A percentile compares a stretch with the other conserved stretches of the same genome.
Evolutionary conservation across 2,797 vertebrate genomes (phyloP).

Genomic region (Arrhamphus sclerolepis): DNA sequence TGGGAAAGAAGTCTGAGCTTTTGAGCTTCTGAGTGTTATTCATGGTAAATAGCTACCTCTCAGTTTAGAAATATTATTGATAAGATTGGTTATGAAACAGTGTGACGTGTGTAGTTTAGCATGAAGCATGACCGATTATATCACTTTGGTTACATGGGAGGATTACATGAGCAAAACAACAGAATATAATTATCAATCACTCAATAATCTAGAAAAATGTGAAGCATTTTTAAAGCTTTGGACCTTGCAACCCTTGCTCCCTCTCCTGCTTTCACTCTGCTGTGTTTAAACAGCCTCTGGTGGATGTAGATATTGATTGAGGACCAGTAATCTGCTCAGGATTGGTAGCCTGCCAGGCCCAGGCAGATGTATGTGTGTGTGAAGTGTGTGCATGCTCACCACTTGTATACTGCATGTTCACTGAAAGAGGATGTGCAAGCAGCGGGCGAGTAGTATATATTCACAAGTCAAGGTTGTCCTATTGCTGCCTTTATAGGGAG

Average conservation of each 20-base stretch:
- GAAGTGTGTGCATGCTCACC: not conserved
- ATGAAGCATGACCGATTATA: slow-evolving; percentile 9
- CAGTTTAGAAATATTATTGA: slow-evolving; percentile 13
- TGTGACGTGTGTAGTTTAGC: not conserved
- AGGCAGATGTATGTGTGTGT: slow-evolving; percentile 29
- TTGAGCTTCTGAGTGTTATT: not conserved
- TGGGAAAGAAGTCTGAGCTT: slow-evolving; percentile 8
- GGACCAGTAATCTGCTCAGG: slow-evolving; percentile 89
- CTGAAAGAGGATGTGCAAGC: slow-evolving; percentile 28
- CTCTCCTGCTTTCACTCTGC: slow-evolving; percentile 44
- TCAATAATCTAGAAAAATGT: slow-evolving; percentile 35
- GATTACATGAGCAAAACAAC: slow-evolving; percentile 24
- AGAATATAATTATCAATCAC: slow-evolving; percentile 23
- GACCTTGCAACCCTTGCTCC: not conserved
- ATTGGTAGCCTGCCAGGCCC: slow-evolving; percentile 86
- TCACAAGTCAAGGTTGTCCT: slow-evolving; percentile 26
- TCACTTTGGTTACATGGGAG: slow-evolving; percentile 3
- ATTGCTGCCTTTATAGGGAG: slow-evolving; percentile 41
- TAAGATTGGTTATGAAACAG: slow-evolving; percentile 9
- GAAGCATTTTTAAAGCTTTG: slow-evolving; percentile 28
- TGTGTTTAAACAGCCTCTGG: slow-evolving; percentile 87
- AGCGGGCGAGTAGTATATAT: slow-evolving; percentile 11
- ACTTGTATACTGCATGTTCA: slow-evolving; percentile 10
- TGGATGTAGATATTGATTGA: slow-evolving; percentile 89
- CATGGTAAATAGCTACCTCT: slow-evolving; percentile 1